phyloP scores from a whole-genome alignment of 2,888 invertebrate species.

The Apamea sordens region DNA sequence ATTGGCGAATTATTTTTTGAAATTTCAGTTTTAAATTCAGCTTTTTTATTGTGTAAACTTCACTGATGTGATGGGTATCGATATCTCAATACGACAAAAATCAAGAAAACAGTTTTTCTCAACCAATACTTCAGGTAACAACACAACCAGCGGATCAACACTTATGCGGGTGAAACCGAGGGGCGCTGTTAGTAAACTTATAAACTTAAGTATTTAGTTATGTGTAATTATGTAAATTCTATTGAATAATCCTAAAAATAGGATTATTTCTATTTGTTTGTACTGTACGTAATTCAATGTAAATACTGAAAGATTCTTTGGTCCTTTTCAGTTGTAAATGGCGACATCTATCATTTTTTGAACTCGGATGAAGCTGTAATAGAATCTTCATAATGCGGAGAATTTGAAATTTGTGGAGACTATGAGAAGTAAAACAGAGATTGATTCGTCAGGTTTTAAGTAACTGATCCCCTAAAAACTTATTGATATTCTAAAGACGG shows the following conservation, averaged over 20 bases:
- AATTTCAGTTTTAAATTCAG: no score
- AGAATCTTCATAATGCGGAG: slow-evolving; percentile 23
- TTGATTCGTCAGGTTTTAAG: neutral
- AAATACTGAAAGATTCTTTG: slow-evolving; percentile 47
- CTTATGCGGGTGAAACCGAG: no score
- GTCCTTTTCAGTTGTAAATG: slow-evolving; percentile 5
- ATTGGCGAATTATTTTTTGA: no score
- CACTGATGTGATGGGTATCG: no score
- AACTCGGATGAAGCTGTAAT: neutral
- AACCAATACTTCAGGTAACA: no score
- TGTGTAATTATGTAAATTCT: neutral
- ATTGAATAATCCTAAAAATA: slow-evolving; percentile 1
- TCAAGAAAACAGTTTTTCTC: no score
- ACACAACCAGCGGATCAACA: no score
- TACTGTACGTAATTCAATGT: neutral
- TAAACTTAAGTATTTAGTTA: no score
- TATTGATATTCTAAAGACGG: neutral
- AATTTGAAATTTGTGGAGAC: neutral
- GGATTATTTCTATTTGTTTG: slow-evolving; percentile 4
- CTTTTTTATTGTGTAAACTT: no score
- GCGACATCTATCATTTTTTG: slow-evolving; percentile 13
- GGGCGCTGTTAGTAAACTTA: no score
- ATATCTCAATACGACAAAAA: no score
- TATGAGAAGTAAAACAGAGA: neutral
- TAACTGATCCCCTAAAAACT: neutral